Conservation (phyloP, 2,113 vertebrate genomes). For the Clupea harengus region DNA sequence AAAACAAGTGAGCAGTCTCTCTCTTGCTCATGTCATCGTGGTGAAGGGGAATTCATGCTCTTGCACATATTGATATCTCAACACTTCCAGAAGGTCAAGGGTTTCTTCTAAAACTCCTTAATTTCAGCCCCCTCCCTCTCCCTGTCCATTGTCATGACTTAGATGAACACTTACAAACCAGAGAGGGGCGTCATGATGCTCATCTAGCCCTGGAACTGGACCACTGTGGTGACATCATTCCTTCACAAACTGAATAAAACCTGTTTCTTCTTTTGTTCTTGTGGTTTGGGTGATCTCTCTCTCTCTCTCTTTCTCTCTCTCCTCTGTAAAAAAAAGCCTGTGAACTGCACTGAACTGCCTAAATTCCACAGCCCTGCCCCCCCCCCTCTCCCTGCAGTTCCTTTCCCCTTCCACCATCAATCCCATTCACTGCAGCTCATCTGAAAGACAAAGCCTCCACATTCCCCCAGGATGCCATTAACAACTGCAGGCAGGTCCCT, state of each 20-base stretch:
- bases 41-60: not conserved
- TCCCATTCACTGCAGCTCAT: conserved; percentile 3
- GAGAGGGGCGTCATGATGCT: not conserved
- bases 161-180: not conserved
- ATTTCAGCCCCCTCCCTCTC: not conserved
- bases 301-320: too few relatives aligned
- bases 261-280: conserved; percentile 5
- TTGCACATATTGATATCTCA: not conserved
- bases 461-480: not conserved
- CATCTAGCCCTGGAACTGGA: not conserved
- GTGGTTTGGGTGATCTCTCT: not conserved
- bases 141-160: not conserved
- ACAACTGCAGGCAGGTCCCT: conserved; percentile 10
- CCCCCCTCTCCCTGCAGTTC: not conserved
- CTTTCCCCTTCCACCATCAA: conserved; percentile 2
- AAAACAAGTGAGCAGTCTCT: not conserved
- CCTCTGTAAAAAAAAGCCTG: not conserved
- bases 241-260: not conserved
- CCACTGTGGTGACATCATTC: not conserved
- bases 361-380: conserved; percentile 2
- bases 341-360: not conserved
- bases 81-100: not conserved
- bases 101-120: not conserved
- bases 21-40: not conserved
- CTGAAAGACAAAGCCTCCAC: not conserved